A percentile compares a stretch with the other conserved stretches of the same genome.
Evolutionary conservation across 2,888 invertebrate species (phyloP).

Genomic region (Andrena dorsata): DNA sequence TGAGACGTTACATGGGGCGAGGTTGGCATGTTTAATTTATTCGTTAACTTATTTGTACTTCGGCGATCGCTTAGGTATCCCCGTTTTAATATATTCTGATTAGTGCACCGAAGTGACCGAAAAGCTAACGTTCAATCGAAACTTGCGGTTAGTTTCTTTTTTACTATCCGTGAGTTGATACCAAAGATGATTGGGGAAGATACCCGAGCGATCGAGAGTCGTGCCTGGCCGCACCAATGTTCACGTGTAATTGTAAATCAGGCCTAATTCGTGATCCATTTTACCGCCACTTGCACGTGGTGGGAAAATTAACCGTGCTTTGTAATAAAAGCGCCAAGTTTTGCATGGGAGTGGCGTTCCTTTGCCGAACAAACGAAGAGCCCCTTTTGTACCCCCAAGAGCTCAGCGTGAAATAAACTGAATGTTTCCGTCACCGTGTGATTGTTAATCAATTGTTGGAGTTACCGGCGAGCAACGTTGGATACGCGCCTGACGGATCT

Average conservation of each 20-base stretch:
- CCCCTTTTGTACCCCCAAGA: background rate
- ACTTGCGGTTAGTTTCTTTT: background rate
- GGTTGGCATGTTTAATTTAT: background rate
- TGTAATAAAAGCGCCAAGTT: conserved; percentile 1
- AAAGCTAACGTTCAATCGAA: background rate
- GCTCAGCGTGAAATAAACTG: background rate
- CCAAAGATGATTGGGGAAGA: conserved; percentile 37
- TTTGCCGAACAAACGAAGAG: background rate
- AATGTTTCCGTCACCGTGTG: conserved; percentile 2
- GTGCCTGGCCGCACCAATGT: conserved; percentile 27
- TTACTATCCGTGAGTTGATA: conserved; percentile 11
- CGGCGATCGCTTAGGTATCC: conserved; percentile 8
- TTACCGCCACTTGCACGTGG: conserved; percentile 1
- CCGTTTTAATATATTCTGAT: background rate
- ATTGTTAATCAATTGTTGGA: conserved; percentile 18
- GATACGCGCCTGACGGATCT: conserved; percentile 3
- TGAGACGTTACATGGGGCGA: background rate
- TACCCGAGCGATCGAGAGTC: conserved; percentile 6
- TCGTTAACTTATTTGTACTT: background rate
- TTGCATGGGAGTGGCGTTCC: no score
- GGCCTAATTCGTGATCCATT: conserved; percentile 37
- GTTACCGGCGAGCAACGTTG: conserved; percentile 1
- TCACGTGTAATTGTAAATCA: conserved; percentile 23
- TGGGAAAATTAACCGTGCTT: background rate
- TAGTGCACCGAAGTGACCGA: conserved; percentile 1